A percentile compares a stretch with the other conserved stretches of the same genome.
These are phyloP conservation scores for Ahaetulla prasina DNA, from an alignment of 2,113 vertebrate species.

Conservation along the genomic window DNA sequence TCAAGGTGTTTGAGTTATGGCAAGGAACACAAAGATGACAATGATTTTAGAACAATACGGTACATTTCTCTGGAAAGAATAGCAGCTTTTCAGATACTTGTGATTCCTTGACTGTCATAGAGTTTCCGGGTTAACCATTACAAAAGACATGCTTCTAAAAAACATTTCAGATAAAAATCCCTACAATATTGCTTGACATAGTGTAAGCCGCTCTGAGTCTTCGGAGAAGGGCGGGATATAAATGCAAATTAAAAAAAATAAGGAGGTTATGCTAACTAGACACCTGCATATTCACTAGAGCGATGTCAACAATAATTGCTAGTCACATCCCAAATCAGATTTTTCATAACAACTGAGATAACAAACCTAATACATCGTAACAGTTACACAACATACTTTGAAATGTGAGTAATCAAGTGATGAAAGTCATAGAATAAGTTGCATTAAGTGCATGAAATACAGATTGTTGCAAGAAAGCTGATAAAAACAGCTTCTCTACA, in stretches of 20 bases:
- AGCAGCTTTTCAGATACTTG: neutral
- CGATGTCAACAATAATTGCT: neutral
- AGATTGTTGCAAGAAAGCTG: neutral
- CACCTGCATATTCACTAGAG: neutral
- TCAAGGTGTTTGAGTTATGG: neutral
- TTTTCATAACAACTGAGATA: neutral
- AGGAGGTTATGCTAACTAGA: neutral
- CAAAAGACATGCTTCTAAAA: neutral
- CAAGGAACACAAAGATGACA: neutral
- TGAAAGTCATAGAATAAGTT: neutral
- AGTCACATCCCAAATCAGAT: neutral
- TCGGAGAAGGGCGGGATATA: too few species aligned
- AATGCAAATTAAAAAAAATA: too few species aligned
- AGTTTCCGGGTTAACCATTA: neutral
- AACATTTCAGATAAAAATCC: neutral
- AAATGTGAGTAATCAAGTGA: neutral
- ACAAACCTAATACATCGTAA: neutral
- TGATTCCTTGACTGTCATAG: neutral
- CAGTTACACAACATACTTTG: neutral
- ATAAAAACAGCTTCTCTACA: neutral
- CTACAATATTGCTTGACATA: too few species aligned
- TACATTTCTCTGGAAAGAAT: neutral
- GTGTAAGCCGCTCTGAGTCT: too few species aligned
- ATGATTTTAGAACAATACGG: neutral
- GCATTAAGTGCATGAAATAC: neutral